Percentiles rank a stretch among this genome's conserved stretches.
These are phyloP conservation scores for Alsophila aescularia DNA, from an alignment of 2,888 invertebrate genomes.

Conservation along the genomic window DNA sequence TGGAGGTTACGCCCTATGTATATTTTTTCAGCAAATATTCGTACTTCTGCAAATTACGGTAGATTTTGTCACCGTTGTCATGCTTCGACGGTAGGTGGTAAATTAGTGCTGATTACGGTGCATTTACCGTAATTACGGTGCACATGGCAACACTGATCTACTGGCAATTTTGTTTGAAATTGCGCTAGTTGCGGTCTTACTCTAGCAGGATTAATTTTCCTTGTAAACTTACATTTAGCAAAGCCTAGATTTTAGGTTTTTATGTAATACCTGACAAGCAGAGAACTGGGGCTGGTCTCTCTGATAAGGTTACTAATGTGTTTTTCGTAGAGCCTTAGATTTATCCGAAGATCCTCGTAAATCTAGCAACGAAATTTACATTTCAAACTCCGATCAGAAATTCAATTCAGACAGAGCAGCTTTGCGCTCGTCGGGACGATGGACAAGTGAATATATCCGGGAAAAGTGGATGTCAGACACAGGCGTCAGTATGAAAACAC, in stretches of 20 bases:
- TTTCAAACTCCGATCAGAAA: constrained; percentile 44
- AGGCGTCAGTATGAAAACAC: neutral
- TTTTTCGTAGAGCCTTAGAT: constrained; percentile 15
- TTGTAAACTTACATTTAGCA: no score
- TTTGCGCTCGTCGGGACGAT: constrained; percentile 34
- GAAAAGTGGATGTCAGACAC: constrained; percentile 23
- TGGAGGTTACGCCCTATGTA: no score
- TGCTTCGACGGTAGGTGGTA: no score
- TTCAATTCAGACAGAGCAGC: constrained; percentile 42
- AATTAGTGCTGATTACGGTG: no score
- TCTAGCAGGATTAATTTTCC: neutral
- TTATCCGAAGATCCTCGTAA: constrained; percentile 40
- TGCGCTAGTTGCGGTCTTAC: neutral
- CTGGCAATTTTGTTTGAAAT: constrained; percentile 7
- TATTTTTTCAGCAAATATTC: no score
- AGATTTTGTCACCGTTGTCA: no score
- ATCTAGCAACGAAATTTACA: constrained; percentile 47
- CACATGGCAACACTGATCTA: no score
- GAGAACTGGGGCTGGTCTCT: neutral
- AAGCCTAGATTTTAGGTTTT: no score
- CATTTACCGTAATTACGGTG: no score
- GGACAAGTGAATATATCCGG: constrained; percentile 48
- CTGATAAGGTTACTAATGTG: neutral
- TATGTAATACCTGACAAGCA: neutral
- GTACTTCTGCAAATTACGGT: no score